Conservation (phyloP, 1,140 invertebrate species). For the Wiebesia pumilae region DNA sequence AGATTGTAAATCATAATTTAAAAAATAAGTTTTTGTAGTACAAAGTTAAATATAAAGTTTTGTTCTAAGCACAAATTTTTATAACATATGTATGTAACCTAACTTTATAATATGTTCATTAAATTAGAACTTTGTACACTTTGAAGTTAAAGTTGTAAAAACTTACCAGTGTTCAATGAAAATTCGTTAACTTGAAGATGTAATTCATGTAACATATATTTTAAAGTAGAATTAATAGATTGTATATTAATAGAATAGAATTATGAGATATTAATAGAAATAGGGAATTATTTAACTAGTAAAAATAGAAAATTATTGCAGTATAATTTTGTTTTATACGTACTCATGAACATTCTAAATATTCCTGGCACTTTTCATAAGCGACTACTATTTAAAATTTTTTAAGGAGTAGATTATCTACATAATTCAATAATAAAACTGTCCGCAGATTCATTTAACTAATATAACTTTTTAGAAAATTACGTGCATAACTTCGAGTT, state of each 20-base stretch:
- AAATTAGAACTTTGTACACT: not conserved
- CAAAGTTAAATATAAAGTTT: conserved; percentile 1
- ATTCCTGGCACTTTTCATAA: not conserved
- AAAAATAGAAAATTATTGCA: not conserved
- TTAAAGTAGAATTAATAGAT: not conserved
- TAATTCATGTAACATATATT: not conserved
- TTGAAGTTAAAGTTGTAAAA: not conserved
- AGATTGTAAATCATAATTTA: conserved; percentile 13
- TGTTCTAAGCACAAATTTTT: not conserved
- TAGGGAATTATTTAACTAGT: not conserved
- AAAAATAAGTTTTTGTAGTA: not conserved
- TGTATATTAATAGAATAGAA: not conserved
- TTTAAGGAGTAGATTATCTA: not conserved
- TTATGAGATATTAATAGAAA: not conserved
- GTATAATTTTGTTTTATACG: no score
- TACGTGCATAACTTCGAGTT: not conserved
- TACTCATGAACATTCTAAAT: no score
- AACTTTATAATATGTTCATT: not conserved
- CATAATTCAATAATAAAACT: not conserved
- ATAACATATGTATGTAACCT: not conserved
- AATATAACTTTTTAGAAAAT: conserved; percentile 10
- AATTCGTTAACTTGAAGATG: not conserved
- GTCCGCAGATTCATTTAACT: not conserved
- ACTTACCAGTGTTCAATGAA: not conserved
- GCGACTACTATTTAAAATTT: not conserved